Base-by-base conservation (phyloP, 2,113 vertebrate genomes). In the Geothlypis trichas region DNA sequence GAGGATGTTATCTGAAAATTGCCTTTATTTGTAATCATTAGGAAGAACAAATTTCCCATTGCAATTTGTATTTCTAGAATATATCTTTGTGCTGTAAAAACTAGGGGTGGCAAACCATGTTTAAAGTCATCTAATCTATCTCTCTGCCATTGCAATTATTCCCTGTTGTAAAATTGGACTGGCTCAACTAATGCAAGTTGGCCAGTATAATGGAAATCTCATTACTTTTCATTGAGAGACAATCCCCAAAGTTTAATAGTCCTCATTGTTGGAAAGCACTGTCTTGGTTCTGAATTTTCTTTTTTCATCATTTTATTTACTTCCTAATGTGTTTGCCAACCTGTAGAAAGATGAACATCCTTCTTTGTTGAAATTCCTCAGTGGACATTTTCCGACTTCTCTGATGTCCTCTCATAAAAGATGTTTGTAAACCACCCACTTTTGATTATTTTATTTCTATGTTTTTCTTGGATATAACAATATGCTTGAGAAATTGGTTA, bases 151-250 rank as follows among this genome's bases (percentile, higher is more conserved):
- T 87, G 33, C 12, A 95, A 61, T 85, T 94, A 92, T 84, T 95
- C 84, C 80, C 84, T 79, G 46, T 51, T 88, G 74, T 92, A 95
- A 94, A 93, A 93, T 90, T 86, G 44, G 57, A 86, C 52, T 83
- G 81, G 31, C 17, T 95, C 3, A 0, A 81, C 24, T 92, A 76
- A 87, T 51, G 73, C 41, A 78, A 90, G 71, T 69, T 96, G 74
- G 22, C n/a, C 72, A 87, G 54, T 92, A 35, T 73, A 95, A 88
- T 51, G 69, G 62, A 87, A 95, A 80, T 84, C 21, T 79, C 57
- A 31, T 90, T 89, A 78, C 13, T 83, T 96, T 46, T 89, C 22
- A 42, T 10, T 79, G 65, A 92, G 77, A 84, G 24, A 75, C n/a
- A 79, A 68, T 93, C 77, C 76, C 30, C 22, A 35, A 78, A 72